Percentiles rank a stretch among this genome's conserved stretches.
Evolutionary conservation across 2,113 vertebrate species (phyloP).

Genomic region (Sigmodon hispidus): DNA sequence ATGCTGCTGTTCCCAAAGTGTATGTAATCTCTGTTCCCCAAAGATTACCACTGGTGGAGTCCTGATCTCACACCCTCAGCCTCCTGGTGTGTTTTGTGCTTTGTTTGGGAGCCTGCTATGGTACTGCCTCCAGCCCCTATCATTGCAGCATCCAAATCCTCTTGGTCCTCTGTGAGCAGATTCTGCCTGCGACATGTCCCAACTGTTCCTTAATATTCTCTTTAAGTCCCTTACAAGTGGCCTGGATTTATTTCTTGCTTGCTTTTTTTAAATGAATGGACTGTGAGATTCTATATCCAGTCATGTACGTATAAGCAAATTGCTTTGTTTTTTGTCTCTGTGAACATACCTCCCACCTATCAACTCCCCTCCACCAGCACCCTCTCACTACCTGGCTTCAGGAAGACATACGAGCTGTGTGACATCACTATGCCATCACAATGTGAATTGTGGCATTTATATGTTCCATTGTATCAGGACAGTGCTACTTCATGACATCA

Average conservation of each 20-base stretch:
- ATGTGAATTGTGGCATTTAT: not conserved
- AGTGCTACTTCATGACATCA: not conserved
- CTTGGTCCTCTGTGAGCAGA: not conserved
- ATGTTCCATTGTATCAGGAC: not conserved
- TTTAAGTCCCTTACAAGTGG: not conserved
- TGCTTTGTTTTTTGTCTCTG: not conserved
- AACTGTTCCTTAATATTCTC: not conserved
- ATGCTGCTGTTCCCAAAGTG: not conserved
- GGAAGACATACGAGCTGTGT: not conserved
- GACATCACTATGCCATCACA: too few species aligned
- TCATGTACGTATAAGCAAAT: not conserved
- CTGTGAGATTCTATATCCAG: not conserved
- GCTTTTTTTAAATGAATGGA: not conserved
- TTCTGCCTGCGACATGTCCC: fast-evolving
- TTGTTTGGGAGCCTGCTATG: not conserved
- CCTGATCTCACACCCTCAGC: not conserved
- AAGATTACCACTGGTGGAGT: fast-evolving
- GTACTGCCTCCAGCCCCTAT: not conserved
- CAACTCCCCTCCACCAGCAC: not conserved
- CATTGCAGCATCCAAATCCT: not conserved
- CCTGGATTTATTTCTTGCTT: not conserved
- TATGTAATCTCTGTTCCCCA: fast-evolving
- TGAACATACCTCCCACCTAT: not conserved
- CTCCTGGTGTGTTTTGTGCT: not conserved
- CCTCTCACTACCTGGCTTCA: not conserved